These are phyloP conservation scores for Onychomys leucogaster DNA, from an alignment of 2,797 vertebrate genomes.

Conservation along the genomic window DNA sequence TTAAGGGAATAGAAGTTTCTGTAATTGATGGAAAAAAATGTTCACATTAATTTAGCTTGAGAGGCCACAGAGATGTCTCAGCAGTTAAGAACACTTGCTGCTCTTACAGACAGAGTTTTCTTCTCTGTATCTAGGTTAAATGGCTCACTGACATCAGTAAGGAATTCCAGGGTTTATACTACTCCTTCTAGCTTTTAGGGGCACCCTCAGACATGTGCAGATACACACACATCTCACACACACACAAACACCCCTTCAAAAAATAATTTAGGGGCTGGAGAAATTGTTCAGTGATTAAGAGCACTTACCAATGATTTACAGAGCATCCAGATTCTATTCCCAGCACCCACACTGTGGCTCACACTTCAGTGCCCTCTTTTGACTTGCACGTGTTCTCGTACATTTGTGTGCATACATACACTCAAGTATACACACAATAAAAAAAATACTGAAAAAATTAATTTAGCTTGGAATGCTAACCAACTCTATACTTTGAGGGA, in stretches of 20 bases:
- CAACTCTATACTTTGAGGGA: slow-evolving; percentile 82
- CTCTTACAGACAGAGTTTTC: background rate
- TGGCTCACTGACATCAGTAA: background rate
- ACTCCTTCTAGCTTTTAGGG: too few species aligned
- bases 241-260: background rate
- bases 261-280: background rate
- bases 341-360: too few species aligned
- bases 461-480: slow-evolving; percentile 87
- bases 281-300: background rate
- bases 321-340: background rate
- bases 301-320: background rate
- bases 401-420: background rate
- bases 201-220: too few species aligned
- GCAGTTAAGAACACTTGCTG: background rate
- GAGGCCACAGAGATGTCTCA: slow-evolving; percentile 68
- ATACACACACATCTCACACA: background rate
- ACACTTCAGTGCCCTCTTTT: background rate
- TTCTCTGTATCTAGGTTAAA: background rate
- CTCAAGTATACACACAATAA: background rate
- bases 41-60: slow-evolving; percentile 89
- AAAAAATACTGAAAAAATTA: slow-evolving; percentile 83
- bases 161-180: background rate
- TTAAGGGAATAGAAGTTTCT: slow-evolving; percentile 85
- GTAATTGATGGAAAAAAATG: slow-evolving; percentile 85
- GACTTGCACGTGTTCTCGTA: background rate